Base-by-base conservation (phyloP, 1,140 invertebrate species). In the Whitmania pigra region DNA sequence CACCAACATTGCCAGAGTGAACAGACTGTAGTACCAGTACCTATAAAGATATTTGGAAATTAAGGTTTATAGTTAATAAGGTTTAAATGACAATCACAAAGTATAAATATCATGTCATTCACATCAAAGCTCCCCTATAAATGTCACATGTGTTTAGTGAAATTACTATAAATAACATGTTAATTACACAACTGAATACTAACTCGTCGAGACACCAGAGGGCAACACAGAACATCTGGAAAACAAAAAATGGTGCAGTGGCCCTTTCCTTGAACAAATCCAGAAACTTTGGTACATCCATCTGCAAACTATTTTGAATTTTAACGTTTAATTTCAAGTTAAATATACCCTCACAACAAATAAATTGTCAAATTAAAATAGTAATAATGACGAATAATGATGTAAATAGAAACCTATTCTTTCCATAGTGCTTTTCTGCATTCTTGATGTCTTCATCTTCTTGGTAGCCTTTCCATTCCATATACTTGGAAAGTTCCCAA, bases 241-340 rank as follows among this genome's bases (percentile, higher is more conserved):
- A 87, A 6, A 98, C 94, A 84, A 99, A 99, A 83, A 99, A 99
- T 22, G 97, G 97, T 2, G 96, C 95, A 20, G 94, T 97, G 0
- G 96, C 96, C 77, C 96, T 85, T 84, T 99, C 97, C 78, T 89
- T 92, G 79, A 99, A 99, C 5, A 99, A 83, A 83, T 98, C 93
- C 83, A 88, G 87, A 80, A 99, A 99, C 80, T 95, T 90, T 18
- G 97, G 97, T 54, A 99, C 89, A 72, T 93, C 89, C 88, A 92
- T 91, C 74, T 88, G 87, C 80, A 92, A 84, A 67, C 90, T 92
- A 43, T 40, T 36, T 43, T 60, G 6, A 73, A 71, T 69, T 22
- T 20, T 20, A 15, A 70, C 15, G 11, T 53, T 40, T 70, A 67
- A 25, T 49, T 70, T 7, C 40, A 40, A 40, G 4, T 70, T 70